Percentiles rank a stretch among this genome's conserved stretches.
These are phyloP conservation scores for Meloidogyne hapla DNA, from an alignment of 1,140 invertebrate species.

Conservation along the genomic window DNA sequence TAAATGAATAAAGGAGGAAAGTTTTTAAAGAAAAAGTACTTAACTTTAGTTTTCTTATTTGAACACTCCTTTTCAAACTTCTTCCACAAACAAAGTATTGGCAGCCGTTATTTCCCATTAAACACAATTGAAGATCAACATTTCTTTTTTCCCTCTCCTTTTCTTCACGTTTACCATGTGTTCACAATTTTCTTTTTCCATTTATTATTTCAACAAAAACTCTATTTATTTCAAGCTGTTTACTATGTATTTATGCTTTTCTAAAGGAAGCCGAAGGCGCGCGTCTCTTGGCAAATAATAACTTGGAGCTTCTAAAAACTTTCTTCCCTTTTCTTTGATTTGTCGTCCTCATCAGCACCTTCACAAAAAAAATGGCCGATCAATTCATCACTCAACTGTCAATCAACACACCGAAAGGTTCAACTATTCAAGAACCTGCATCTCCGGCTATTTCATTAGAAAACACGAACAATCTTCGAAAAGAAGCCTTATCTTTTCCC, in stretches of 20 bases:
- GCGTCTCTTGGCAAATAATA: background rate
- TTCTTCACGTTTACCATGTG: background rate
- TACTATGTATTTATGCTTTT: background rate
- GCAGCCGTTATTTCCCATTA: background rate
- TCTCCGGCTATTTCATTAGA: background rate
- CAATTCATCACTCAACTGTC: conserved; percentile 4
- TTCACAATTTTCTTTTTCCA: background rate
- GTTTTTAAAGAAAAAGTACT: background rate
- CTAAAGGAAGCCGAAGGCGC: background rate
- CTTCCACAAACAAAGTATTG: conserved; percentile 18
- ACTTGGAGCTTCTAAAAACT: background rate
- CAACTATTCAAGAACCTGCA: background rate
- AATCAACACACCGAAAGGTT: conserved; percentile 5
- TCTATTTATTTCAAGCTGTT: background rate
- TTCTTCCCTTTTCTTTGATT: background rate
- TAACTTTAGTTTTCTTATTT: background rate
- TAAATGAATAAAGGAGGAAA: background rate
- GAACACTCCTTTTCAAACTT: background rate
- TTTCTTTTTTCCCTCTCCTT: background rate
- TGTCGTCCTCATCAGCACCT: background rate
- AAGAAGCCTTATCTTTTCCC: background rate
- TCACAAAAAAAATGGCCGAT: background rate
- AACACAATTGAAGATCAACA: background rate
- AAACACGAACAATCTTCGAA: background rate
- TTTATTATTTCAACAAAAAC: background rate